Evolutionary conservation across 1,140 invertebrate species (phyloP).

Genomic region (Vollenhovia emeryi): DNA sequence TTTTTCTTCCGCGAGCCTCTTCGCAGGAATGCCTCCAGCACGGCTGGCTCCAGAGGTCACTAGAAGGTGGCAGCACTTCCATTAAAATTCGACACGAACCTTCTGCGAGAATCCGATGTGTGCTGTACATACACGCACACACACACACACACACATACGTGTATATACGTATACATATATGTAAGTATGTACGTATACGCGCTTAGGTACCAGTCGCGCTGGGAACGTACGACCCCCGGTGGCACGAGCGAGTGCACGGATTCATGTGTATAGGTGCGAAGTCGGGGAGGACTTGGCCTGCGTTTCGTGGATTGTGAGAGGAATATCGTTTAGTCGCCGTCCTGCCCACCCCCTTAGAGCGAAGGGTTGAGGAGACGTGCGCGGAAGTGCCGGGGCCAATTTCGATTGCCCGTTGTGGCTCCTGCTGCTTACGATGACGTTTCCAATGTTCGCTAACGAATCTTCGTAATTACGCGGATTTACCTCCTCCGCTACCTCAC

Average conservation of each 20-base stretch:
- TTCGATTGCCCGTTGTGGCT: constrained; percentile 35
- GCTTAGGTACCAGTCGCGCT: constrained; percentile 31
- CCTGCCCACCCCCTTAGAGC: neutral
- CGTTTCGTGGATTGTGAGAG: constrained; percentile 68
- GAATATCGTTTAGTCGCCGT: constrained; percentile 68
- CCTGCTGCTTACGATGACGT: constrained; percentile 41
- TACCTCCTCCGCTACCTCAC: neutral
- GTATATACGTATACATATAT: neutral
- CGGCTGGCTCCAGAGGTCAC: constrained; percentile 77
- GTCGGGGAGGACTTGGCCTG: constrained; percentile 56
- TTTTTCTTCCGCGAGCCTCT: constrained; percentile 51
- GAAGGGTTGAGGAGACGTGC: constrained; percentile 7
- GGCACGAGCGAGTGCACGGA: constrained; percentile 59
- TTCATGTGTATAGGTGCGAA: constrained; percentile 70
- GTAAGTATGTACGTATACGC: neutral
- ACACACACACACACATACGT: neutral
- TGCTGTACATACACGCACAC: constrained; percentile 56
- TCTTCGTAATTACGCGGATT: constrained; percentile 25
- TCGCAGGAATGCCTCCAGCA: constrained; percentile 26
- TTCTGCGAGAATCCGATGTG: constrained; percentile 70
- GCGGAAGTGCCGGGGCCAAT: constrained; percentile 27
- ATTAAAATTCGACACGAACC: constrained; percentile 79
- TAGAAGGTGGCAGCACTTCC: constrained; percentile 79
- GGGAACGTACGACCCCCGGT: constrained; percentile 61
- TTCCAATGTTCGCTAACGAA: constrained; percentile 33